Evolutionary conservation across 2,888 invertebrate genomes (phyloP).

Genomic region (Agonopterix subpropinquella): DNA sequence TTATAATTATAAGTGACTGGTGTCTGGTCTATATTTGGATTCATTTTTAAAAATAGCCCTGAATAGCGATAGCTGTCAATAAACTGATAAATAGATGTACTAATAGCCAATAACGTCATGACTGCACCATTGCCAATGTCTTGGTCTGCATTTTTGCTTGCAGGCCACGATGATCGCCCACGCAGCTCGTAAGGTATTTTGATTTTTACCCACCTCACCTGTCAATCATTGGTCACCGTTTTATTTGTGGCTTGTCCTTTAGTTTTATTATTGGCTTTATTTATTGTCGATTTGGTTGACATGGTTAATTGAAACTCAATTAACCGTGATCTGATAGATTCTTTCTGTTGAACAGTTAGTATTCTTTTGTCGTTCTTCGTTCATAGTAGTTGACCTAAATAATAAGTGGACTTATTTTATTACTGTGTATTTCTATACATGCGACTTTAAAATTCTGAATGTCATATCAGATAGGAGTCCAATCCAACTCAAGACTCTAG

Average conservation of each 20-base stretch:
- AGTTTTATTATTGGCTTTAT: constrained; percentile 1
- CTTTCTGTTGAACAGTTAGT: too few species aligned
- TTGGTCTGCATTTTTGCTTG: constrained; percentile 11
- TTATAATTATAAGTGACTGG: too few species aligned
- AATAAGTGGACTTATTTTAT: too few species aligned
- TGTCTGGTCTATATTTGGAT: constrained; percentile 1
- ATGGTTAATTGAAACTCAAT: constrained; percentile 6
- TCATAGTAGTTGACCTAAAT: too few species aligned
- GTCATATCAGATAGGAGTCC: too few species aligned
- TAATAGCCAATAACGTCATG: constrained; percentile 4
- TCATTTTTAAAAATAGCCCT: constrained; percentile 1
- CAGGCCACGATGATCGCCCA: constrained; percentile 39
- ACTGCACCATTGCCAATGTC: constrained; percentile 17
- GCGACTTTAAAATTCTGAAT: too few species aligned
- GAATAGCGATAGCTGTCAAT: constrained; percentile 5
- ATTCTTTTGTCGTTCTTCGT: too few species aligned
- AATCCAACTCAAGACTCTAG: too few species aligned
- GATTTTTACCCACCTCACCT: constrained; percentile 22
- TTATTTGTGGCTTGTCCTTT: constrained; percentile 34
- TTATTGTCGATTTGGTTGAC: constrained; percentile 1
- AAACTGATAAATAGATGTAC: constrained; percentile 7
- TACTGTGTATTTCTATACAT: too few species aligned
- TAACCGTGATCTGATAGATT: too few species aligned
- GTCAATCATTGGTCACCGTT: constrained; percentile 20
- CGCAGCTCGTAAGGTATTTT: constrained; percentile 42